phyloP scores from a whole-genome alignment of 2,797 vertebrate species.

The Cyclura pinguis region DNA sequence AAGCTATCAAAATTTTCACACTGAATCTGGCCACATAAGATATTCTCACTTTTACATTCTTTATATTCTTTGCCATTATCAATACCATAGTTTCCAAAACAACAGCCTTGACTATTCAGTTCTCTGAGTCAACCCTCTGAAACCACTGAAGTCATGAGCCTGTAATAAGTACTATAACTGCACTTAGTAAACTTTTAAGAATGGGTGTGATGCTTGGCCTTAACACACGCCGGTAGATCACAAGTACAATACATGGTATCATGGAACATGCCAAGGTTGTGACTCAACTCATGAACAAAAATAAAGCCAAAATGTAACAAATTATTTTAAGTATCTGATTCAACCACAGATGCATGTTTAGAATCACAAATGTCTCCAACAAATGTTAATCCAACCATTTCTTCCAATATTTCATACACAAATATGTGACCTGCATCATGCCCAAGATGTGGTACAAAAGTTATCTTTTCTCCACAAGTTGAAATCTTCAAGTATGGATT shows the following conservation, averaged over 20 bases:
- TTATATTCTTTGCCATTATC: slow-evolving; percentile 58
- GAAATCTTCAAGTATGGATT: not conserved
- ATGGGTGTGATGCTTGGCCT: fast-evolving
- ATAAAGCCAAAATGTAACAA: slow-evolving; percentile 41
- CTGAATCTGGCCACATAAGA: slow-evolving; percentile 65
- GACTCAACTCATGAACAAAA: slow-evolving; percentile 31
- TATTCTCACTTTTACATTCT: slow-evolving; percentile 51
- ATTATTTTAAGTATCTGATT: slow-evolving; percentile 4
- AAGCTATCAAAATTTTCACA: slow-evolving; percentile 59
- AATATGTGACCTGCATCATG: slow-evolving; percentile 69
- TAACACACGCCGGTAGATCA: slow-evolving; percentile 58
- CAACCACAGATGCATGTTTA: not conserved
- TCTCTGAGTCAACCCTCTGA: slow-evolving; percentile 46
- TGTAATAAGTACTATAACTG: slow-evolving; percentile 55
- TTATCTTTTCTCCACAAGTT: not conserved
- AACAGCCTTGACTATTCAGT: slow-evolving; percentile 55
- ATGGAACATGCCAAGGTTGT: slow-evolving; percentile 21
- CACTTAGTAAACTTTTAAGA: slow-evolving; percentile 72
- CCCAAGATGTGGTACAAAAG: fast-evolving
- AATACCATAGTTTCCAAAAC: slow-evolving; percentile 71
- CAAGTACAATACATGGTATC: slow-evolving; percentile 32
- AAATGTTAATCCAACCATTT: slow-evolving; percentile 36
- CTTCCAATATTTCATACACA: slow-evolving; percentile 2
- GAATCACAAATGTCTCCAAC: slow-evolving; percentile 40
- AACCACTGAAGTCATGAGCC: slow-evolving; percentile 38